phyloP scores from a whole-genome alignment of 2,888 invertebrate species.

The Eulithis testata region DNA sequence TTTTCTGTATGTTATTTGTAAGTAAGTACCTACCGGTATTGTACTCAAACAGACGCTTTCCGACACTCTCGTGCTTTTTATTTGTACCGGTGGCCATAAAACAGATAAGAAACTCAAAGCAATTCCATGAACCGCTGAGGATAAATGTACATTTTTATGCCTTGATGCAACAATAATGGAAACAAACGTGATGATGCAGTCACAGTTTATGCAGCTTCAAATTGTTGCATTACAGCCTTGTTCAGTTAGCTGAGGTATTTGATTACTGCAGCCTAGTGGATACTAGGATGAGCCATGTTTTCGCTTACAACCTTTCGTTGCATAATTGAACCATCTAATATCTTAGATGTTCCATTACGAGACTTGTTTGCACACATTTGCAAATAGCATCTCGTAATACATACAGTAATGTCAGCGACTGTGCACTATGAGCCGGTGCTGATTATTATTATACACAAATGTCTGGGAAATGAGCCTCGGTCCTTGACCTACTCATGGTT shows the following conservation, averaged over 20 bases:
- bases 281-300: slow-evolving; percentile 13
- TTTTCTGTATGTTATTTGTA: not conserved
- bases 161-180: no score
- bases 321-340: slow-evolving; percentile 40
- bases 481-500: slow-evolving; percentile 66
- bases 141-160: not conserved
- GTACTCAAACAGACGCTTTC: not conserved
- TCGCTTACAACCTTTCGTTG: slow-evolving; percentile 30
- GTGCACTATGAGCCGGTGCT: slow-evolving; percentile 22
- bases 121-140: not conserved
- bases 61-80: slow-evolving; percentile 6
- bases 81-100: not conserved
- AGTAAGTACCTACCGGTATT: not conserved
- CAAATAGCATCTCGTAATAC: slow-evolving; percentile 37
- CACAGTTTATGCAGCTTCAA: no score
- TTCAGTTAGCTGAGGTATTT: not conserved
- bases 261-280: not conserved
- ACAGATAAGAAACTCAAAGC: not conserved
- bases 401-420: slow-evolving; percentile 35
- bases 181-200: no score
- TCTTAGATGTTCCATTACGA: slow-evolving; percentile 39
- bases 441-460: slow-evolving; percentile 20
- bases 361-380: slow-evolving; percentile 40
- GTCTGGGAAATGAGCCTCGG: slow-evolving; percentile 58
- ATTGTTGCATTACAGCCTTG: no score